A percentile compares a stretch with the other conserved stretches of the same genome.
Conservation (phyloP, 1,140 invertebrate genomes). For the Aradophagus sp. region DNA sequence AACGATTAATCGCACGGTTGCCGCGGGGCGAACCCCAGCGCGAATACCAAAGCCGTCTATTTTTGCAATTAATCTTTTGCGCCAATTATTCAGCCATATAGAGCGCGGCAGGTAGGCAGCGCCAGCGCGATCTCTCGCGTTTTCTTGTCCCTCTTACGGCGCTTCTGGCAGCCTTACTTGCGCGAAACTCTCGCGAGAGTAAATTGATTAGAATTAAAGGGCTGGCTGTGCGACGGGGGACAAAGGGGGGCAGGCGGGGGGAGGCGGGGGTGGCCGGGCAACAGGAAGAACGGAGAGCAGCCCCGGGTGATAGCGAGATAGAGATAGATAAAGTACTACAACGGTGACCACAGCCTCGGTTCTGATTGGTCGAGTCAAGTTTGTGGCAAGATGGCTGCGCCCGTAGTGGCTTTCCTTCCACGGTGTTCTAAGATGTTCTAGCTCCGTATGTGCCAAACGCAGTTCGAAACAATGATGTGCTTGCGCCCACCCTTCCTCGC, state of each 20-base stretch:
- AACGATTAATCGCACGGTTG: too few species aligned
- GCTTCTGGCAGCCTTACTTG: conserved; percentile 43
- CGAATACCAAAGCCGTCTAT: too few species aligned
- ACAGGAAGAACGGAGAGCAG: conserved; percentile 45
- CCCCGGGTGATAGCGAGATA: conserved; percentile 37
- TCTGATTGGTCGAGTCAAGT: conserved; percentile 76
- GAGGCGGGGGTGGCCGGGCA: conserved; percentile 33
- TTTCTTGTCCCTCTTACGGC: conserved; percentile 26
- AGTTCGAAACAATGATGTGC: conserved; percentile 72
- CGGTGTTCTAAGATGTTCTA: conserved; percentile 59
- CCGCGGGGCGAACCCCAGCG: too few species aligned
- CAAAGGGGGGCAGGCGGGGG: conserved; percentile 69
- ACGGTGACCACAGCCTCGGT: conserved; percentile 75
- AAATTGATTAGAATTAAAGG: conserved; percentile 77
- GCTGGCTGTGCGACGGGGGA: conserved; percentile 62
- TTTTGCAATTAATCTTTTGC: too few species aligned
- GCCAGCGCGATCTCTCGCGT: not conserved
- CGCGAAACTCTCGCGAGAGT: conserved; percentile 63
- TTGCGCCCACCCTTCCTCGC: conserved; percentile 63
- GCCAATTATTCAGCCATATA: too few species aligned
- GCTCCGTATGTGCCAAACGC: conserved; percentile 67
- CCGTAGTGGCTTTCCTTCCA: conserved; percentile 52
- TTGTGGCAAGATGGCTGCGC: conserved; percentile 76
- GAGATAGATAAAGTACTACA: conserved; percentile 62
- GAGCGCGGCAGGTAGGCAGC: too few species aligned